These are phyloP conservation scores for Zelleria hepariella DNA, from an alignment of 2,888 invertebrate genomes.

Conservation along the genomic window DNA sequence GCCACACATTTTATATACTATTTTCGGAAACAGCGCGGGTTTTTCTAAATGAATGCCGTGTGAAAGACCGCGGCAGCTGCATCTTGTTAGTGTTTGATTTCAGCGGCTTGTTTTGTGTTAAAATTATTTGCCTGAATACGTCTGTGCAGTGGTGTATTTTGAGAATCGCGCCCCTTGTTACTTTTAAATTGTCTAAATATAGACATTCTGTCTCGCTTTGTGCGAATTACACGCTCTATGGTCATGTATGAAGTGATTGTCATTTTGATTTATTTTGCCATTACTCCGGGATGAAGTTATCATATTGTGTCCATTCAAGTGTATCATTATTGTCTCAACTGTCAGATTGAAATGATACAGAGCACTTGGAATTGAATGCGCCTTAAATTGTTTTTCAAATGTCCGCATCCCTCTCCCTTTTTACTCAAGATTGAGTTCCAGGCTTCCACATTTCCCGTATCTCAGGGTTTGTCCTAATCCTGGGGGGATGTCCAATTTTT, in stretches of 20 bases:
- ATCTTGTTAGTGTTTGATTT: constrained; percentile 61
- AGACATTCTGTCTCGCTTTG: constrained; percentile 43
- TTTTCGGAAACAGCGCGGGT: constrained; percentile 64
- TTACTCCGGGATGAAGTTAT: constrained; percentile 44
- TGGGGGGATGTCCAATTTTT: constrained; percentile 60
- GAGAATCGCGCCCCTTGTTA: constrained; percentile 30
- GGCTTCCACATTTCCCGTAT: constrained; percentile 62
- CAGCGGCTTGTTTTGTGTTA: constrained; percentile 51
- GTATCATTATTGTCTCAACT: background rate
- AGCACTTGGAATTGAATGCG: constrained; percentile 19
- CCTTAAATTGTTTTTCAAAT: constrained; percentile 60
- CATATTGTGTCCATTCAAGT: constrained; percentile 16
- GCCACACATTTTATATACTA: constrained; percentile 72
- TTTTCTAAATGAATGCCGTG: constrained; percentile 61
- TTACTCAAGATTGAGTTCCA: constrained; percentile 45
- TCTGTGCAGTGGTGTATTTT: constrained; percentile 36
- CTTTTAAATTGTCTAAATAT: constrained; percentile 26
- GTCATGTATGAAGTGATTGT: constrained; percentile 45
- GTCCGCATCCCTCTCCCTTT: constrained; percentile 37
- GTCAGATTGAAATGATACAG: background rate
- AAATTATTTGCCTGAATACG: constrained; percentile 61
- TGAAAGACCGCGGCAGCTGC: constrained; percentile 64
- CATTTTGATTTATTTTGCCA: constrained; percentile 50
- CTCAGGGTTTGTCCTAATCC: constrained; percentile 67
- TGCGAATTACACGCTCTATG: constrained; percentile 50